Evolutionary conservation across 2,888 invertebrate genomes (phyloP).

Genomic region (Drosophila peninsularis): DNA sequence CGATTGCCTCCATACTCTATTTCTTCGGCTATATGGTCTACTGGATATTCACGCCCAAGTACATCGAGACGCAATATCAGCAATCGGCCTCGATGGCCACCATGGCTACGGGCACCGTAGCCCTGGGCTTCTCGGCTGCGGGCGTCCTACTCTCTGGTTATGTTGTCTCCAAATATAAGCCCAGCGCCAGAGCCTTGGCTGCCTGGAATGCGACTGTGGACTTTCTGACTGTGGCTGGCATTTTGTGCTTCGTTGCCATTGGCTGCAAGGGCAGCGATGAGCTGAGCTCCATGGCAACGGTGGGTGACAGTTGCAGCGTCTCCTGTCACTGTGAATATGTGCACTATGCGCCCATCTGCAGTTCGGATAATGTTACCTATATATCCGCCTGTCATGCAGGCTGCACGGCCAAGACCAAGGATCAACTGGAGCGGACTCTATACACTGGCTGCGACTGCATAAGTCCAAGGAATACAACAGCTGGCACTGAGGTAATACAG

Average conservation of each 20-base stretch:
- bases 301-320: conserved; percentile 86
- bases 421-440: conserved; percentile 46
- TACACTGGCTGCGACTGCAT: conserved; percentile 63
- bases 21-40: conserved; percentile 90
- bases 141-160: conserved; percentile 88
- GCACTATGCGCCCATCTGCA: conserved; percentile 90
- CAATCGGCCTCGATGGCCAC: conserved; percentile 89
- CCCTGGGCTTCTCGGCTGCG: conserved; percentile 88
- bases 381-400: conserved; percentile 93
- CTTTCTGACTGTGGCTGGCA: conserved; percentile 87
- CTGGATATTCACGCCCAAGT: conserved; percentile 92
- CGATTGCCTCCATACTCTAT: conserved; percentile 89
- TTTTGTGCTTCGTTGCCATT: conserved; percentile 88
- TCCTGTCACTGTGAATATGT: conserved; percentile 89
- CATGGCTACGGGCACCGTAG: conserved; percentile 89
- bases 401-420: conserved; percentile 84
- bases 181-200: conserved; percentile 87
- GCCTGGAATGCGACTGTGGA: conserved; percentile 89
- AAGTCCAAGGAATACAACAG: conserved; percentile 1
- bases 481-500: conserved; percentile 19
- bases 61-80: conserved; percentile 92
- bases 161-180: conserved; percentile 88
- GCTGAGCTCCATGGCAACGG: conserved; percentile 38
- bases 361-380: conserved; percentile 87
- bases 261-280: conserved; percentile 87